Conservation (phyloP, 92 coral and sea anemone species). For the Porites evermanni region DNA sequence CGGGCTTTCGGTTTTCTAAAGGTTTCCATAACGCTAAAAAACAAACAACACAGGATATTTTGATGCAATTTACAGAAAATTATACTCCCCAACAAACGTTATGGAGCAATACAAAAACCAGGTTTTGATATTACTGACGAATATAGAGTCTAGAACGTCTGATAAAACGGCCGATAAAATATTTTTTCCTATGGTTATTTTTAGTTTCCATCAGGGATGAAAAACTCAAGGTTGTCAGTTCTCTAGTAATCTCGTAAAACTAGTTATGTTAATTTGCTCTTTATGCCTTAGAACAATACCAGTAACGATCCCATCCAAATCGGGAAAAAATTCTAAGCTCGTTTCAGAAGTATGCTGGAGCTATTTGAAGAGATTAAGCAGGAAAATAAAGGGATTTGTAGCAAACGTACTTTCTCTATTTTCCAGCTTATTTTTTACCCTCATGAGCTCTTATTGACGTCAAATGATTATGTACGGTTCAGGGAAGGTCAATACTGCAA, state of each 20-base stretch:
- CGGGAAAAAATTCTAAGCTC: background rate
- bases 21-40: constrained; percentile 43
- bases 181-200: constrained; percentile 1
- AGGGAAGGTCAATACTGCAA: constrained; percentile 53
- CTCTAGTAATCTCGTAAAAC: constrained; percentile 53
- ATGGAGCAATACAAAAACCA: background rate
- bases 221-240: constrained; percentile 38
- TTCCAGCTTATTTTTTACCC: constrained; percentile 7
- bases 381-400: background rate
- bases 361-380: background rate
- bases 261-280: constrained; percentile 48
- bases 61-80: constrained; percentile 27
- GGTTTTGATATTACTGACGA: constrained; percentile 16
- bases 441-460: constrained; percentile 40
- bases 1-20: constrained; percentile 32
- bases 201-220: constrained; percentile 15
- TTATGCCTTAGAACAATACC: background rate
- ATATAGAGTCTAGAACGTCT: constrained; percentile 1
- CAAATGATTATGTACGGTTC: constrained; percentile 44
- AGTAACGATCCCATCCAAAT: background rate
- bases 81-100: background rate
- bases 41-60: constrained; percentile 31
- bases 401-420: background rate
- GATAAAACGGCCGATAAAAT: constrained; percentile 32
- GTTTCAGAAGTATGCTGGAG: background rate